phyloP scores from a whole-genome alignment of 2,888 invertebrate species.

The Tenthredo notha region DNA sequence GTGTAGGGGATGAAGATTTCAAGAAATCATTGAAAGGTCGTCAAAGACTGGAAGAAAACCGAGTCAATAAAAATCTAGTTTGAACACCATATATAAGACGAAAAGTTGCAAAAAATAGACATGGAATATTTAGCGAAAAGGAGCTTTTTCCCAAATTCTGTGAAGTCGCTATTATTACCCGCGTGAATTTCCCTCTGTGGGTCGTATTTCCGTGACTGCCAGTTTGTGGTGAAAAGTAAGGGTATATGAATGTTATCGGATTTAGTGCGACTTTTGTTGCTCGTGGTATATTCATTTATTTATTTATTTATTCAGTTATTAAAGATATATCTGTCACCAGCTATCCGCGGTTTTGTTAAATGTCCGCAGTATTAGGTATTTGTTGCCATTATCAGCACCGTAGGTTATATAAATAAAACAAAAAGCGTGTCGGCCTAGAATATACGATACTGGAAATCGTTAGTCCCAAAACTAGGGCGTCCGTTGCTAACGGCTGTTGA shows the following conservation, averaged over 20 bases:
- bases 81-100: neutral
- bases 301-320: neutral
- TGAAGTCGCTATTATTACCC: neutral
- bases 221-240: neutral
- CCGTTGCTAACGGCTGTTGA: conserved; percentile 50
- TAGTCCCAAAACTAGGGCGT: conserved; percentile 50
- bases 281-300: neutral
- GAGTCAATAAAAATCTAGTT: neutral
- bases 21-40: neutral
- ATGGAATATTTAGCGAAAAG: neutral
- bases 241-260: neutral
- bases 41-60: neutral
- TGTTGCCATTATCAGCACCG: neutral
- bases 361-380: neutral
- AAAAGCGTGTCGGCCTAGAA: conserved; percentile 17
- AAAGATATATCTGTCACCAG: neutral
- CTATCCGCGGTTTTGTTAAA: neutral
- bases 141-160: neutral
- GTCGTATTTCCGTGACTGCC: neutral
- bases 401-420: neutral
- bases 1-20: neutral
- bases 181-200: neutral
- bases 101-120: neutral
- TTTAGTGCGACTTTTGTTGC: neutral
- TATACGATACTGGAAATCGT: conserved; percentile 43